Evolutionary conservation across 2,113 vertebrate genomes (phyloP), one percentile per base, ranked within the genome.

Genomic region (Hippoglossus stenolepis): DNA sequence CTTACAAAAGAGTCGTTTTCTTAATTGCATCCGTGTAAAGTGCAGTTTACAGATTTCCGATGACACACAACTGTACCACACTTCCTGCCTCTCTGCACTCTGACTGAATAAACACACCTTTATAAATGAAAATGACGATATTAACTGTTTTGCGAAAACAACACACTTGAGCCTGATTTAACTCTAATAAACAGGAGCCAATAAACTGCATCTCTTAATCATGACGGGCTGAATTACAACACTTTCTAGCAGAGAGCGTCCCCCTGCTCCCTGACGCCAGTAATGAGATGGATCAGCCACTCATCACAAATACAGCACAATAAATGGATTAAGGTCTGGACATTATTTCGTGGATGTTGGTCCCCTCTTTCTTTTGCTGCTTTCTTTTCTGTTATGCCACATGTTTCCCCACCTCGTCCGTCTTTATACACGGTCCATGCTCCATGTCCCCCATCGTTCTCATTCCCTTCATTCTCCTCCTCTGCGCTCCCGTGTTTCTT

Each of bases 201-300:
- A 60, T 80, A 75, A 62, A 76, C 17, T 49, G 45, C 45, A 18
- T 49, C 45, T 17, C 15, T 49, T 86, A 82, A 84, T 87, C 77
- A 85, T 40, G 17, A 40, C 18, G 2, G 73, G 64, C 59, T 79
- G 68, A 70, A 67, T 70, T 63, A 66, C 60, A 64, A 66, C 60
- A 64, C 70, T 70, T 79, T 65, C 64, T 51, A 49, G 49, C 58
- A 57, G 31, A 66, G 64, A 49, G 70, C 43, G 72, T 85, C 78
- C 54, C 77, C 23, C 62, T 10, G 63, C 59, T 65, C 38, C 71
- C 61, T 1, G 28, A 71, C 20, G 9, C 63, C 58, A 28, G 63
- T 79, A 31, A 31, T 31, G 28, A 31, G 28, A 6, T 31, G 28
- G 28, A 31, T 31, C 28, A 31, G 28, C 28, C 28, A 31, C 28